Evolutionary conservation across 2,888 invertebrate genomes (phyloP).

Genomic region (Ditylenchus weischeri): DNA sequence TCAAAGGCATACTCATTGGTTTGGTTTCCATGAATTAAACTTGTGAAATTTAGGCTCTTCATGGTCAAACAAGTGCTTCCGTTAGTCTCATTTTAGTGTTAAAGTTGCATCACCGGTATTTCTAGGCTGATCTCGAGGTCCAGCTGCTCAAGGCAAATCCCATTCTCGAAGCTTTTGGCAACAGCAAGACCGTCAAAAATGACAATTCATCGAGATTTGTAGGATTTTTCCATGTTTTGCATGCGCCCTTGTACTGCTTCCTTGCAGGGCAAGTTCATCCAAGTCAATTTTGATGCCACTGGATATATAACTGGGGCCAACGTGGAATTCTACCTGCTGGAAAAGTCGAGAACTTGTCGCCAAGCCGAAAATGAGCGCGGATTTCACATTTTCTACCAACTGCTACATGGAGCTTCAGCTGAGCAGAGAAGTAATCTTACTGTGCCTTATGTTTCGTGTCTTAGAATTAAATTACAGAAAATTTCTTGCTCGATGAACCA

Average conservation of each 20-base stretch:
- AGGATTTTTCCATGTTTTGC: slow-evolving; percentile 66
- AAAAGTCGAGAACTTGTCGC: slow-evolving; percentile 96
- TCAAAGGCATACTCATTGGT: too few species aligned
- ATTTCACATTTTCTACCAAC: slow-evolving; percentile 99
- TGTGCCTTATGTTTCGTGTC: too few species aligned
- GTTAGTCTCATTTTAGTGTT: not conserved
- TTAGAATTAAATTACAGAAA: slow-evolving; percentile 1
- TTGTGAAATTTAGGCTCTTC: too few species aligned
- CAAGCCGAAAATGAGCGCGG: slow-evolving; percentile 95
- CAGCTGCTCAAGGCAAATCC: slow-evolving; percentile 99
- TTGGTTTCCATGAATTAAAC: too few species aligned
- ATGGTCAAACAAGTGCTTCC: not conserved
- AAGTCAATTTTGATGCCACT: slow-evolving; percentile 98
- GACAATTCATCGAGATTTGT: slow-evolving; percentile 99
- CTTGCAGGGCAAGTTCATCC: slow-evolving; percentile 86
- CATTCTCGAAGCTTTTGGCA: slow-evolving; percentile 98
- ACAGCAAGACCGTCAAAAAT: slow-evolving; percentile 99
- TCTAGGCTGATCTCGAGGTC: slow-evolving; percentile 95
- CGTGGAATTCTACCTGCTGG: slow-evolving; percentile 96
- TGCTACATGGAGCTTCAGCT: slow-evolving; percentile 81
- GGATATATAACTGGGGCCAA: slow-evolving; percentile 99
- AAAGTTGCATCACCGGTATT: slow-evolving; percentile 3
- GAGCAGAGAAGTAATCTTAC: slow-evolving; percentile 73
- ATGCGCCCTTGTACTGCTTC: too few species aligned
- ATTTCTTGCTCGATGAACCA: slow-evolving; percentile 90